phyloP scores from a whole-genome alignment of 2,888 invertebrate genomes.

The Papilio demoleus region DNA sequence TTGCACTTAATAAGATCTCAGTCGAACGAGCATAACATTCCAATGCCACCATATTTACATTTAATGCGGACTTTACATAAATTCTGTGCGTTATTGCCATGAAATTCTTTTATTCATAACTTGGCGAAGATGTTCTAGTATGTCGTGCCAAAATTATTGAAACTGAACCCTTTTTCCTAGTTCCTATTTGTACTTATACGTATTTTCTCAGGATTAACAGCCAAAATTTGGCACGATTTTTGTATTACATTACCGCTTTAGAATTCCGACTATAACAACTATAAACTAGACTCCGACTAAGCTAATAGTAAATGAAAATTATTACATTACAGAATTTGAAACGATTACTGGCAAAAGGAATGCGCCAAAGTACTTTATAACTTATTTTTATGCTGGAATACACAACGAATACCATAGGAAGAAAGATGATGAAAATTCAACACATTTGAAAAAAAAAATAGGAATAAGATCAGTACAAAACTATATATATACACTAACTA shows the following conservation, averaged over 20 bases:
- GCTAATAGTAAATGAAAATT: constrained; percentile 7
- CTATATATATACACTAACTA: no score
- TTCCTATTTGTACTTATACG: constrained; percentile 12
- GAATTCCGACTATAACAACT: no score
- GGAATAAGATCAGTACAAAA: no score
- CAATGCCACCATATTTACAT: constrained; percentile 7
- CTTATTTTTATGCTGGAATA: no score
- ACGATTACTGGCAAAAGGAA: neutral
- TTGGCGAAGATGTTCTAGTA: constrained; percentile 34
- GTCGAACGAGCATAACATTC: constrained; percentile 10
- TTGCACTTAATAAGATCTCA: constrained; percentile 9
- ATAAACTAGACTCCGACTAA: no score
- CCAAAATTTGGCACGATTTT: constrained; percentile 22
- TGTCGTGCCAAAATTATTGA: constrained; percentile 35
- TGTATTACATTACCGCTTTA: constrained; percentile 24
- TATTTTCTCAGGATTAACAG: constrained; percentile 31
- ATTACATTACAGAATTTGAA: neutral
- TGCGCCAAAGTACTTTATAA: neutral
- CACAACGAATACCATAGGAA: no score
- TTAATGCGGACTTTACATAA: constrained; percentile 31
- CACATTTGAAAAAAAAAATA: no score
- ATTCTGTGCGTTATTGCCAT: constrained; percentile 22
- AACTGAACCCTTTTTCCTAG: constrained; percentile 21
- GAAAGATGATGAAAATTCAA: no score
- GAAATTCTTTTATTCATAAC: constrained; percentile 35